A percentile compares a stretch with the other conserved stretches of the same genome.
phyloP scores from a whole-genome alignment of 1,140 invertebrate species.

The Hermatobates lingyangjiaoensis region DNA sequence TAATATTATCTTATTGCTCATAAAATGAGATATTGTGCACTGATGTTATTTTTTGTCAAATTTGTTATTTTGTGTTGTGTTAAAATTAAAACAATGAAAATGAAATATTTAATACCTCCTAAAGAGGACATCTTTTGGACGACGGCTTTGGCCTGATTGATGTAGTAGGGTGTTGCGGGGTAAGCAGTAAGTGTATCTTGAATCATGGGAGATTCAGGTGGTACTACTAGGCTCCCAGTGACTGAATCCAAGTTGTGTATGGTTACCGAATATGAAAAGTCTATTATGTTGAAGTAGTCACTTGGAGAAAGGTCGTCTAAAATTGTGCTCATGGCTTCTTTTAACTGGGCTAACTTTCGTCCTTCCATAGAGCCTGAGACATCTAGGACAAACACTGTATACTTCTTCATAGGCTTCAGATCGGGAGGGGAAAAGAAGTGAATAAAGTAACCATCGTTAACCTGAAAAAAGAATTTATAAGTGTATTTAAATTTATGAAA shows the following conservation, averaged over 20 bases:
- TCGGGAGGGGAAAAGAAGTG: slow-evolving; percentile 47
- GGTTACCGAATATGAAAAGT: slow-evolving; percentile 26
- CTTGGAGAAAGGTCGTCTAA: slow-evolving; percentile 34
- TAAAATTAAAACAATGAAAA: too few relatives aligned
- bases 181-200: slow-evolving; percentile 1
- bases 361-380: slow-evolving; percentile 48
- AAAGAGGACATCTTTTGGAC: slow-evolving; percentile 20
- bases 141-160: slow-evolving; percentile 33
- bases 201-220: neutral
- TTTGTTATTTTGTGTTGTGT: too few relatives aligned
- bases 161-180: slow-evolving; percentile 30
- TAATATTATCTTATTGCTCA: too few relatives aligned
- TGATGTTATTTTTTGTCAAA: too few relatives aligned
- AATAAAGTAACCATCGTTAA: slow-evolving; percentile 57
- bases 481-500: too few relatives aligned
- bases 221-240: slow-evolving; percentile 1
- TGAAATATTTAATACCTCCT: too few relatives aligned
- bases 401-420: slow-evolving; percentile 38
- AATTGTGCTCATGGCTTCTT: slow-evolving; percentile 45
- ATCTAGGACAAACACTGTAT: slow-evolving; percentile 51
- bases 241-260: slow-evolving; percentile 9
- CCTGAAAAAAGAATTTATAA: slow-evolving; percentile 27
- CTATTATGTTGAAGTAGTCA: slow-evolving; percentile 46
- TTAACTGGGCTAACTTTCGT: slow-evolving; percentile 40
- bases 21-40: too few relatives aligned